These are phyloP conservation scores for Lydus trimaculatus DNA, from an alignment of 2,888 invertebrate species.

Conservation along the genomic window DNA sequence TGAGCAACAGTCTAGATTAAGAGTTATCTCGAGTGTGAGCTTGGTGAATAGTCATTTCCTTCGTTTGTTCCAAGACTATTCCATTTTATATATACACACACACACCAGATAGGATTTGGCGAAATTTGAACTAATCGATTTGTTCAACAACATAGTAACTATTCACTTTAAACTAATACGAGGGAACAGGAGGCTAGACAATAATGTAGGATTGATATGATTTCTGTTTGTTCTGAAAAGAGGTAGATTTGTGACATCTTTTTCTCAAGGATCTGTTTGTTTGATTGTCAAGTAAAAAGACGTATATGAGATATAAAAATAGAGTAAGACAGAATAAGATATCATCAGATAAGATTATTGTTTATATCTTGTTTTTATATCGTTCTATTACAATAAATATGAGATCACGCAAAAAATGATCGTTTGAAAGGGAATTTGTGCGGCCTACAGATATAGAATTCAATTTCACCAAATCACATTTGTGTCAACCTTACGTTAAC, in stretches of 20 bases:
- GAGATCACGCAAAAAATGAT: not conserved
- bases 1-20: slow-evolving; percentile 5
- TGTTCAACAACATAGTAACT: not conserved
- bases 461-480: not conserved
- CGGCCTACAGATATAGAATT: not conserved
- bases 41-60: slow-evolving; percentile 4
- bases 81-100: not conserved
- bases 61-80: not conserved
- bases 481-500: too few relatives aligned
- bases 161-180: not conserved
- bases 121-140: not conserved
- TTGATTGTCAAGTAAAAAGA: not conserved
- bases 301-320: not conserved
- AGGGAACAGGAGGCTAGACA: too few relatives aligned
- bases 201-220: too few relatives aligned
- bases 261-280: not conserved
- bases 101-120: not conserved
- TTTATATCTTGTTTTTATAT: not conserved
- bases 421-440: not conserved
- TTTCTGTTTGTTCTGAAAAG: too few relatives aligned
- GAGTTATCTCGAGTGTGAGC: slow-evolving; percentile 1
- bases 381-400: not conserved
- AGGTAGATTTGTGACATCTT: not conserved
- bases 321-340: not conserved
- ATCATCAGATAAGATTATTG: not conserved